Evolutionary conservation across 2,888 invertebrate species (phyloP).

Genomic region (Crioceris asparagi): DNA sequence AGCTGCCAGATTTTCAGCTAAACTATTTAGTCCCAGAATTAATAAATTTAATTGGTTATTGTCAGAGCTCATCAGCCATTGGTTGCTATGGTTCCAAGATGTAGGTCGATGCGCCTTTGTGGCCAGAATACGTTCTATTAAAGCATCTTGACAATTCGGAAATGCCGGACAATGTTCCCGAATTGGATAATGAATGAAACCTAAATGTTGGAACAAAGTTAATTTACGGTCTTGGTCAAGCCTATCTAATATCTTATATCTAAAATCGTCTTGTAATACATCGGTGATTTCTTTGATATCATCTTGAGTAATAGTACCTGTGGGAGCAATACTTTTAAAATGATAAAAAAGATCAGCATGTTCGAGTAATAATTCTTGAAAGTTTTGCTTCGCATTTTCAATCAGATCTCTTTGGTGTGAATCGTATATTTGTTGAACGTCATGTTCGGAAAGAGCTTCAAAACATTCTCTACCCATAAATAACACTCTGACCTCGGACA

Average conservation of each 20-base stretch:
- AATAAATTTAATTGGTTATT: constrained; percentile 75
- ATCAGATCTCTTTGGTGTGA: constrained; percentile 86
- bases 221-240: constrained; percentile 90
- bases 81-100: constrained; percentile 53
- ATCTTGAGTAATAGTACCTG: constrained; percentile 85
- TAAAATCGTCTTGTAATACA: constrained; percentile 83
- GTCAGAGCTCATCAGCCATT: constrained; percentile 53
- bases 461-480: constrained; percentile 93
- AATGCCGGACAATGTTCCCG: constrained; percentile 89
- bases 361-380: constrained; percentile 85
- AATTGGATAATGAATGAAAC: constrained; percentile 92
- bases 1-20: constrained; percentile 78
- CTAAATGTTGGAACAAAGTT: constrained; percentile 89
- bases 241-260: constrained; percentile 87
- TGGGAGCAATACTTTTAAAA: constrained; percentile 80
- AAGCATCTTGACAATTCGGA: constrained; percentile 69
- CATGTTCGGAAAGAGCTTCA: constrained; percentile 80
- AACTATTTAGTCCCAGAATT: constrained; percentile 75
- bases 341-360: constrained; percentile 89
- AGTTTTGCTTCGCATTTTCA: constrained; percentile 80
- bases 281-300: constrained; percentile 90
- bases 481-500: constrained; percentile 80
- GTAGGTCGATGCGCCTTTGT: constrained; percentile 54
- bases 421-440: constrained; percentile 87
- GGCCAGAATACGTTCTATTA: constrained; percentile 60